phyloP scores from a whole-genome alignment of 2,888 invertebrate species.

The Watsonalla binaria region DNA sequence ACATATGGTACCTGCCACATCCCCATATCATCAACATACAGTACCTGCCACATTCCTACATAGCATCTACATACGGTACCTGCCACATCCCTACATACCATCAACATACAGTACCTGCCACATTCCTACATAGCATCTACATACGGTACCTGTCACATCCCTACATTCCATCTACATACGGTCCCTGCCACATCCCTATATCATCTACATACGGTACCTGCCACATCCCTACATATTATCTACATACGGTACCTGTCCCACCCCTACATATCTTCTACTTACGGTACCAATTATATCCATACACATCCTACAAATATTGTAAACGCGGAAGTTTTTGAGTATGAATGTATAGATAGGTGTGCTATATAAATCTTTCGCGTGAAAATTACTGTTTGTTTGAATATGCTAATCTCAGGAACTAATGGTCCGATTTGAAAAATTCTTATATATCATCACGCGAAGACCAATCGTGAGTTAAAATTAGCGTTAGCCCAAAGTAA shows the following conservation, averaged over 20 bases:
- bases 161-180: no score
- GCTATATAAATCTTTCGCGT: no score
- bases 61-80: slow-evolving; percentile 94
- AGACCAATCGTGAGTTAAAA: no score
- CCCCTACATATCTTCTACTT: slow-evolving; percentile 84
- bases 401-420: no score
- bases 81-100: slow-evolving; percentile 42
- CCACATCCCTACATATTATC: slow-evolving; percentile 65
- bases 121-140: slow-evolving; percentile 81
- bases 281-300: slow-evolving; percentile 74
- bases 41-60: slow-evolving; percentile 55
- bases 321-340: no score
- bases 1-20: slow-evolving; percentile 84
- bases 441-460: no score
- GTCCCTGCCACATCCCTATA: no score
- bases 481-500: no score
- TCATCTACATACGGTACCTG: slow-evolving; percentile 91
- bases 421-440: no score
- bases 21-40: slow-evolving; percentile 92
- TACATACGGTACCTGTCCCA: slow-evolving; percentile 86
- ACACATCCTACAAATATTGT: no score
- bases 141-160: slow-evolving; percentile 81
- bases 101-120: slow-evolving; percentile 90
- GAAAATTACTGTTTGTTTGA: no score
- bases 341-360: no score